phyloP scores from a whole-genome alignment of 1,140 invertebrate species.

The Drosophila pallidifrons region DNA sequence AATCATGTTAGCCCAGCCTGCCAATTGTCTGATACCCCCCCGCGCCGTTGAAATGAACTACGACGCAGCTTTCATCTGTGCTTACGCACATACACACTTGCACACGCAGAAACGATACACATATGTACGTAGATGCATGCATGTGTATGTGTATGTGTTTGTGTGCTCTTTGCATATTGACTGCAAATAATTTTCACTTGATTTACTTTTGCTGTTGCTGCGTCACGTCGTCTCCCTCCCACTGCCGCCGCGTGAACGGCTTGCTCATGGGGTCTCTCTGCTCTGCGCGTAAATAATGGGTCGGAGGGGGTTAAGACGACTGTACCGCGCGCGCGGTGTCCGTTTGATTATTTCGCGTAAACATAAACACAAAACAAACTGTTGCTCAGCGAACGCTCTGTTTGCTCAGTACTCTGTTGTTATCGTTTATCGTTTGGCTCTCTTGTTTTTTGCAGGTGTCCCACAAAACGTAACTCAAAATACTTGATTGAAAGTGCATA shows the following conservation, averaged over 20 bases:
- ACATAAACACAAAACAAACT: conserved; percentile 82
- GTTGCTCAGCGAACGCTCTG: conserved; percentile 59
- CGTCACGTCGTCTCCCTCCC: conserved; percentile 10
- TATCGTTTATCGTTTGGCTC: conserved; percentile 53
- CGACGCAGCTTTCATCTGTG: conserved; percentile 58
- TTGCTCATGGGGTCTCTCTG: conserved; percentile 32
- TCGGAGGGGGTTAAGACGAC: conserved; percentile 63
- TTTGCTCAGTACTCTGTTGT: conserved; percentile 32
- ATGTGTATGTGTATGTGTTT: conserved; percentile 35
- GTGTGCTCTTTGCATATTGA: conserved; percentile 71
- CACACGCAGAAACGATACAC: no score
- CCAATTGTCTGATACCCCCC: conserved; percentile 38
- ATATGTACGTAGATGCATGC: neutral
- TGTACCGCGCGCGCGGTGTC: conserved; percentile 73
- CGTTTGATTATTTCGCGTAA: conserved; percentile 80
- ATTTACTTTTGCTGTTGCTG: conserved; percentile 55
- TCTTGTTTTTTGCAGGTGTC: conserved; percentile 62
- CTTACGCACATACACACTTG: conserved; percentile 12
- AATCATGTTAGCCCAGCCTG: conserved; percentile 26
- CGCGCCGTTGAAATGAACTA: conserved; percentile 32
- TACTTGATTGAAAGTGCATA: conserved; percentile 46
- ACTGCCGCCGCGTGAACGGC: conserved; percentile 13
- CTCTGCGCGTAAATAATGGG: conserved; percentile 42
- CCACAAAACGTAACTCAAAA: conserved; percentile 40
- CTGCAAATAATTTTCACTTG: conserved; percentile 80